A percentile compares a stretch with the other conserved stretches of the same genome.
phyloP scores from a whole-genome alignment of 2,888 invertebrate genomes.

The Drosophila bunnanda region DNA sequence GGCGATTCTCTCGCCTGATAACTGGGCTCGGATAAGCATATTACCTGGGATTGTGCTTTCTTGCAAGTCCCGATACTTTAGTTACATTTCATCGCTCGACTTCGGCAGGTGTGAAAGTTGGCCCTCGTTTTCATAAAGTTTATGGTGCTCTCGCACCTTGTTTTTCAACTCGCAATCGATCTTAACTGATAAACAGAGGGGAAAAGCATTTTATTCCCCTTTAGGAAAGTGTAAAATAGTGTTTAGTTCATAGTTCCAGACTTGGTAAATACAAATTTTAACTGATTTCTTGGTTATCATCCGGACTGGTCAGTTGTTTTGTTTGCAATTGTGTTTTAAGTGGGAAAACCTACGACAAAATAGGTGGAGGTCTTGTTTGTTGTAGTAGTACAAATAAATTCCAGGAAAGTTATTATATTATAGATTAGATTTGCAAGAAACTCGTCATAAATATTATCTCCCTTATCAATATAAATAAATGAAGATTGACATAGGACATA shows the following conservation, averaged over 20 bases:
- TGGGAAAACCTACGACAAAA: neutral
- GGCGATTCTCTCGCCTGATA: slow-evolving; percentile 2
- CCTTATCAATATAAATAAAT: neutral
- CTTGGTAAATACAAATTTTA: neutral
- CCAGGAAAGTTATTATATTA: neutral
- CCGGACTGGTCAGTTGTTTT: neutral
- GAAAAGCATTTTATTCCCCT: no score
- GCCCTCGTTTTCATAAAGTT: neutral
- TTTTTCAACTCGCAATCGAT: neutral
- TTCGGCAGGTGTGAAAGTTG: neutral
- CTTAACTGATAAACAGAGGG: neutral
- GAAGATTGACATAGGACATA: neutral
- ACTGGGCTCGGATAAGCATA: neutral
- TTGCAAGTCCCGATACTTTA: neutral
- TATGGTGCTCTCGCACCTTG: neutral
- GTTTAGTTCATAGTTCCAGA: neutral
- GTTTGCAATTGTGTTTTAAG: neutral
- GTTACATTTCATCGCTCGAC: neutral
- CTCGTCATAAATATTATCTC: slow-evolving; percentile 2
- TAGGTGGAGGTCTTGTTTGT: neutral
- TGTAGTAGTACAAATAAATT: neutral
- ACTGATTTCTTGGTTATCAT: neutral
- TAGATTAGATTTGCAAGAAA: slow-evolving; percentile 2
- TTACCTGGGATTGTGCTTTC: neutral
- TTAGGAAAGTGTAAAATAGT: neutral